Evolutionary conservation across 2,888 invertebrate species (phyloP).

Genomic region (Pseudococcus jackbeardsleyi): DNA sequence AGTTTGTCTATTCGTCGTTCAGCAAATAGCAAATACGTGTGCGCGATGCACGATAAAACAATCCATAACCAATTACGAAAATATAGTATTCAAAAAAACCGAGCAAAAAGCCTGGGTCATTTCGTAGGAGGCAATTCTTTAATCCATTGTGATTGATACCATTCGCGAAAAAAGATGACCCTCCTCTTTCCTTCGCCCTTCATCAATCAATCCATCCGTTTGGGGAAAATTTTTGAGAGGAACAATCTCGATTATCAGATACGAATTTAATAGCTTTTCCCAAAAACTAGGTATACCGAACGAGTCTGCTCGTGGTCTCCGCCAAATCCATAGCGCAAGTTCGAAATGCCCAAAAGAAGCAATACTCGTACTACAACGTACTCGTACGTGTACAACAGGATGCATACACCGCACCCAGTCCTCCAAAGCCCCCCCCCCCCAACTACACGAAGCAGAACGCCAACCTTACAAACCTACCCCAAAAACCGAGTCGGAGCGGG

Average conservation of each 20-base stretch:
- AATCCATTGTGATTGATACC: not conserved
- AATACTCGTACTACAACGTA: not conserved
- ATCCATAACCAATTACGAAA: constrained; percentile 5
- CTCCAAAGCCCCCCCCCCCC: not conserved
- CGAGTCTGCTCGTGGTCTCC: not conserved
- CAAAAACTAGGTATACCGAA: not conserved
- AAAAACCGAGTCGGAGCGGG: not conserved
- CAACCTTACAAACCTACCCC: constrained; percentile 47
- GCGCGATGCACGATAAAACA: constrained; percentile 6
- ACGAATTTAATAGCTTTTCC: not conserved
- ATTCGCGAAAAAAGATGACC: no score
- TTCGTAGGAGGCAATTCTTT: not conserved
- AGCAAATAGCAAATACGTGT: not conserved
- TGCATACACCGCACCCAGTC: not conserved
- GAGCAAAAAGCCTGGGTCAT: not conserved
- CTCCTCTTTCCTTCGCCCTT: no score
- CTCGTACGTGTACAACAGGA: constrained; percentile 7
- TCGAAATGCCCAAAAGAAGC: not conserved
- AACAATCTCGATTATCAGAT: not conserved
- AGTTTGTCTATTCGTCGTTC: constrained; percentile 6
- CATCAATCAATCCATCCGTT: no score
- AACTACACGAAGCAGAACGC: not conserved
- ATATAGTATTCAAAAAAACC: not conserved
- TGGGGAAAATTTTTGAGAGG: not conserved
- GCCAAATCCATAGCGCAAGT: constrained; percentile 55